phyloP scores from a whole-genome alignment of 2,888 invertebrate genomes.

The Campopleginae sp. region DNA sequence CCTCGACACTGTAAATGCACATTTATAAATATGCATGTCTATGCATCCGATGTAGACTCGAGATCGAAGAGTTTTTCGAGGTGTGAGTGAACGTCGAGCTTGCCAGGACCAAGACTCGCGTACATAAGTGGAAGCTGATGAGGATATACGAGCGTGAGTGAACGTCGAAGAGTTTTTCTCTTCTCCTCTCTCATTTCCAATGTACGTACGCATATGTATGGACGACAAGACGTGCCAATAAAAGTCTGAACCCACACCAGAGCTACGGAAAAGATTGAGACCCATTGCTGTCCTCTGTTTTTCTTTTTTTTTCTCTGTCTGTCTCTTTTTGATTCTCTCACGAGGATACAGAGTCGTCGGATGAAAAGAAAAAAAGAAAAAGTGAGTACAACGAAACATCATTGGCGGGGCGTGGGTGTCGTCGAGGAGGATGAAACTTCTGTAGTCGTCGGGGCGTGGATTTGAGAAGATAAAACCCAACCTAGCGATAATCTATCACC shows the following conservation, averaged over 20 bases:
- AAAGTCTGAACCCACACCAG: conserved; percentile 39
- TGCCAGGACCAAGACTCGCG: conserved; percentile 11
- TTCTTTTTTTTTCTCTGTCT: background rate
- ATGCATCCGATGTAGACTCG: conserved; percentile 4
- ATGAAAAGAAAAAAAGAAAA: conserved; percentile 10
- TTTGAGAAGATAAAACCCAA: conserved; percentile 52
- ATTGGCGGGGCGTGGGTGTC: conserved; percentile 59
- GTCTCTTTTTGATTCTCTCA: conserved; percentile 1
- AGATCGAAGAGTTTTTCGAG: conserved; percentile 52
- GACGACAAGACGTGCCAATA: conserved; percentile 37
- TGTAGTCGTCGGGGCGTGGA: conserved; percentile 55
- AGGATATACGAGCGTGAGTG: conserved; percentile 64
- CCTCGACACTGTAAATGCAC: conserved; percentile 2
- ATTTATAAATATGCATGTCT: background rate
- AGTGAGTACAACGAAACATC: conserved; percentile 43
- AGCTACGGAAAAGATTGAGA: conserved; percentile 1
- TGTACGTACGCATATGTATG: conserved; percentile 9
- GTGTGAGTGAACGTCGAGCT: conserved; percentile 39
- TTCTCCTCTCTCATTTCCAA: conserved; percentile 15
- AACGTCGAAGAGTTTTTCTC: conserved; percentile 56
- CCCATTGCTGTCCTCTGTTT: conserved; percentile 10
- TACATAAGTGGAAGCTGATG: conserved; percentile 63
- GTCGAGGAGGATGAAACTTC: conserved; percentile 44
- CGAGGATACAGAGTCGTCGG: conserved; percentile 39
- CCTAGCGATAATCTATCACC: conserved; percentile 60